Percentiles rank a stretch among this genome's conserved stretches.
Evolutionary conservation across 53 echinoderm and acorn worm genomes (phyloP).

Genomic region (Holothuria scabra): DNA sequence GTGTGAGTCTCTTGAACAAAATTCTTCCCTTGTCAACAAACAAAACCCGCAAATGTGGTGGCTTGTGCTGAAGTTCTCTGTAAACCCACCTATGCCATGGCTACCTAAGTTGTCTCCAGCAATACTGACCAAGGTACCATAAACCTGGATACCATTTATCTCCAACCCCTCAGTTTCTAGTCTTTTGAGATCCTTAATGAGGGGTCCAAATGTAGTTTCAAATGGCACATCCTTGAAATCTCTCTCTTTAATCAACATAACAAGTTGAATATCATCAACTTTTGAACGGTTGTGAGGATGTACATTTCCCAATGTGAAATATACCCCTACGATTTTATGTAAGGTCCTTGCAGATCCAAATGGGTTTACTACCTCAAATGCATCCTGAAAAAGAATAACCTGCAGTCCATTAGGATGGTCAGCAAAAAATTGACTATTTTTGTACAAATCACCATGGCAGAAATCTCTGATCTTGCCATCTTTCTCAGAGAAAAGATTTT

Average conservation of each 20-base stretch:
- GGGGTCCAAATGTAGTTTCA: conserved; percentile 39
- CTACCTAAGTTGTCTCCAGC: conserved; percentile 63
- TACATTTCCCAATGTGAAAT: conserved; percentile 58
- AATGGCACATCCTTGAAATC: conserved; percentile 48
- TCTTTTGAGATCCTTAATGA: conserved; percentile 47
- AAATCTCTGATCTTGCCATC: conserved; percentile 48
- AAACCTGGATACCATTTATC: conserved; percentile 2
- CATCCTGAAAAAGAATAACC: conserved; percentile 62
- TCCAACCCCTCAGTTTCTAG: conserved; percentile 52
- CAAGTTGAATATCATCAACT: conserved; percentile 59
- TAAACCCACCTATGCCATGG: conserved; percentile 62
- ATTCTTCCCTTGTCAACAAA: conserved; percentile 24
- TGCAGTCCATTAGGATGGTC: conserved; percentile 17
- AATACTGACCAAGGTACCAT: conserved; percentile 47
- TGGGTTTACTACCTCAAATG: conserved; percentile 69
- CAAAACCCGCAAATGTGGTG: conserved; percentile 55
- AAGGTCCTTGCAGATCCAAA: conserved; percentile 53
- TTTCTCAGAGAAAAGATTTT: too few species aligned
- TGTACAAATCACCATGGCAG: conserved; percentile 53
- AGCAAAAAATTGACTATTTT: conserved; percentile 34
- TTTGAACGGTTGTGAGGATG: conserved; percentile 49
- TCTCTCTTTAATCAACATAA: conserved; percentile 47
- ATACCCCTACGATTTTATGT: conserved; percentile 59
- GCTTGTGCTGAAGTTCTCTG: conserved; percentile 56
- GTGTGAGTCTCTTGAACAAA: not conserved